A percentile compares a stretch with the other conserved stretches of the same genome.
These are phyloP conservation scores for Parnassius apollo DNA, from an alignment of 2,888 invertebrate genomes.

Conservation along the genomic window DNA sequence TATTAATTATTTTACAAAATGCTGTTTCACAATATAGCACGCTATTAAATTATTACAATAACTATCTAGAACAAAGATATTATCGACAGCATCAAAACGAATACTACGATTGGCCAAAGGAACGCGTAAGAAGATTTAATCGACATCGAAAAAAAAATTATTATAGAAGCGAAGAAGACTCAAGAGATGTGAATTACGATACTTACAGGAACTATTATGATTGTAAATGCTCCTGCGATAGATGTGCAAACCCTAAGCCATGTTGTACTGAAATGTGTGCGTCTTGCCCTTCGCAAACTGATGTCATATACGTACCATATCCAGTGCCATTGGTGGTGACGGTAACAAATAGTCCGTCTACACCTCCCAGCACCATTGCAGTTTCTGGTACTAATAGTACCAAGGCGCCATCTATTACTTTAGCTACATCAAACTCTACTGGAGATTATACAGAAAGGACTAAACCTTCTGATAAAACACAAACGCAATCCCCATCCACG, in stretches of 20 bases:
- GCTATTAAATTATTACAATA: conserved; percentile 3
- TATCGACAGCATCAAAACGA: conserved; percentile 2
- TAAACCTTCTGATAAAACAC: background rate
- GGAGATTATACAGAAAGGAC: background rate
- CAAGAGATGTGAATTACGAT: background rate
- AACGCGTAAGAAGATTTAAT: conserved; percentile 1
- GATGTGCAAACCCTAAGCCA: conserved; percentile 22
- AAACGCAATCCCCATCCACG: background rate
- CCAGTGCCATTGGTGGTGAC: conserved; percentile 25
- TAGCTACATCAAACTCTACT: background rate
- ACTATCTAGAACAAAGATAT: conserved; percentile 10
- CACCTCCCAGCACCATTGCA: background rate
- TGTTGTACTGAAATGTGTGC: conserved; percentile 25
- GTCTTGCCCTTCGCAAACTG: background rate
- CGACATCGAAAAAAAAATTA: conserved; percentile 13
- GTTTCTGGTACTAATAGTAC: background rate
- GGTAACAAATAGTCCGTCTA: background rate
- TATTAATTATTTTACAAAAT: conserved; percentile 13
- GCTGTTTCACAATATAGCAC: conserved; percentile 2
- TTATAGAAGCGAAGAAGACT: conserved; percentile 4
- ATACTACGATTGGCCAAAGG: conserved; percentile 12
- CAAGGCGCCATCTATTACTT: background rate
- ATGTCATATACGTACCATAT: conserved; percentile 30
- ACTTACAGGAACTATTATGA: background rate
- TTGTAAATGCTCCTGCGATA: conserved; percentile 28